A percentile compares a stretch with the other conserved stretches of the same genome.
These are phyloP conservation scores for Gadopsis marmoratus DNA, from an alignment of 2,797 vertebrate species.

Conservation along the genomic window DNA sequence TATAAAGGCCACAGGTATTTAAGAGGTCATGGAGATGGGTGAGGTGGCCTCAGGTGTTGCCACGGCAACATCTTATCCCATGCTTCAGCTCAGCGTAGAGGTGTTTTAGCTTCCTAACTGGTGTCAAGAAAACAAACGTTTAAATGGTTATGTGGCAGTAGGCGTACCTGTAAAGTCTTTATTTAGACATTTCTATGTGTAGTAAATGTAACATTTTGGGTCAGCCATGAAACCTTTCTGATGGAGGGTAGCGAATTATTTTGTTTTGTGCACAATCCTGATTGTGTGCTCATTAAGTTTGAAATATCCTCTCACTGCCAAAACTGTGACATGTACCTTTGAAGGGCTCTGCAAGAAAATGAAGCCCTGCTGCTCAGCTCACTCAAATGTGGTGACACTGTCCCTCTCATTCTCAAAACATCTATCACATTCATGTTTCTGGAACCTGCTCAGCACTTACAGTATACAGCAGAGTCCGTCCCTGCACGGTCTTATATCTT, in stretches of 20 bases:
- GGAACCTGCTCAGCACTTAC: neutral
- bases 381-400: neutral
- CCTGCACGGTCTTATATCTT: neutral
- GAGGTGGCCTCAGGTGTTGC: constrained; percentile 48
- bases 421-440: neutral
- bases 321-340: neutral
- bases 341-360: neutral
- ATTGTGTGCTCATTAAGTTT: neutral
- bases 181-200: neutral
- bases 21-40: constrained; percentile 36
- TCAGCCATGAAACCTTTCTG: neutral
- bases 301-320: neutral
- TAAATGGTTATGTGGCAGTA: neutral
- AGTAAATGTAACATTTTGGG: neutral
- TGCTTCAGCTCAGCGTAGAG: constrained; percentile 7
- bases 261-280: neutral
- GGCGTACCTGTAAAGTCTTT: neutral
- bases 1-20: constrained; percentile 26
- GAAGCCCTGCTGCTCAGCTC: neutral
- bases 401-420: neutral
- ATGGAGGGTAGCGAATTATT: neutral
- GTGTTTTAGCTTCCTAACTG: neutral
- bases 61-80: constrained; percentile 34
- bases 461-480: neutral
- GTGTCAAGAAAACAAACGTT: neutral